Base-by-base conservation (phyloP, 2,113 vertebrate species). In the Epinephelus cyanopodus region DNA sequence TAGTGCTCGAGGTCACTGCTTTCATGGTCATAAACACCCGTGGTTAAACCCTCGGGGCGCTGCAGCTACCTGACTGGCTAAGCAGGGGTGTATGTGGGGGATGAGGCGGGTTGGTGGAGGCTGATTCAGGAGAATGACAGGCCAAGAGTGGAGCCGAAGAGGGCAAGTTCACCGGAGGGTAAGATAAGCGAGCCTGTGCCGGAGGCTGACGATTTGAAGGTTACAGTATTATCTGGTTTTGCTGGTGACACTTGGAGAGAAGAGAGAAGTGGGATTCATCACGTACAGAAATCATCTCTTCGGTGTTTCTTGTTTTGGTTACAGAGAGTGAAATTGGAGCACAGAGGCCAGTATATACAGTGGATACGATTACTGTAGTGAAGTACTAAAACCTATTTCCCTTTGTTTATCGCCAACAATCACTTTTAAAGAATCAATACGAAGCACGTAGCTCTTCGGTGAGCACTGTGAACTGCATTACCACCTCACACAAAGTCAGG, bases 371-470 rank as follows among this genome's bases (percentile, higher is more conserved):
- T n/a, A 66, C 5, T 0, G 33, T 6, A 9, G n/a, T 53, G 25
- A 72, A 80, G 66, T 77, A 48, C 42, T 60, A 45, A 65, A 86
- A 68, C 29, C 25, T n/a, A 4, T 72, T 74, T 37, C 52, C 61
- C 57, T 74, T 80, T 63, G 64, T 86, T 87, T 83, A 42, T 57
- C 57, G 48, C 29, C 6, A 11, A 69, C 63, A 83, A 70, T 72
- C 67, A 19, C 73, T 50, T 81, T 72, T 17, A 15, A 64, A 54
- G 29, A 75, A 86, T 89, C 78, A 70, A 89, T 90, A 60, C 8
- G 42, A 56, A 8, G 14, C 65, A 73, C 66, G 53, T 17, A 21
- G 70, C 47, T 48, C 48, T 53, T 73, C 54, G 14, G 15, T 18
- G 39, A 68, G 10, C 10, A 39, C 25, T 39, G 52, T 33, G n/a